Evolutionary conservation across 2,888 invertebrate species (phyloP), one percentile per base, ranked within the genome.

Genomic region (Acleris sparsana): DNA sequence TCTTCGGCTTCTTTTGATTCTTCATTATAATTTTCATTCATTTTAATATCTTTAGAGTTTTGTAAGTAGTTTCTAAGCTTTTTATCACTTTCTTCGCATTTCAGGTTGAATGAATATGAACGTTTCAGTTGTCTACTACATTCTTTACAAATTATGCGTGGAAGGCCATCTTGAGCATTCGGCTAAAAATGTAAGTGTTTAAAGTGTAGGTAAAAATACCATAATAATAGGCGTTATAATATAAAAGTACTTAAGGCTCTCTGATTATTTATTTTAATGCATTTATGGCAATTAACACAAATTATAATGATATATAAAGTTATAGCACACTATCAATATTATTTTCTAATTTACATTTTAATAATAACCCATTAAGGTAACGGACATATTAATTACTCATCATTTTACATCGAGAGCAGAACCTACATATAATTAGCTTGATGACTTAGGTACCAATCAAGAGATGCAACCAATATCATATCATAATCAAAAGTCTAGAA

Each of bases 141-240:
- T 22, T 87, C 87, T 70, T 88, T 92, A 68, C 92, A 92, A 60
- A 92, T 89, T 57, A 80, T 71, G 17, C 82, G 80, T 2, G 92
- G 92, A 39, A 92, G 70, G 55, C 87, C 84, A 71, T 92, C 92
- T 17, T 82, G 84, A 77, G 75, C 69, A 22, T 67, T 70, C 11
- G 86, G 87, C 92, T 92, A 73, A 13, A 82, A 33, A 33, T 0
- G 77, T 16, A 16, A 25, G n/a, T 57, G 63, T 44, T 59, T 74
- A 72, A 71, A 72, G 62, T 63, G 9, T 60, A 57, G 46, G 60
- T 0, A n/a, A 13, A n/a, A 44, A 16, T n/a, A 44, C 44, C 5
- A 44, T 44, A 16, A 44, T n/a, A 16, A 13, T 44, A n/a, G n/a
- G 44, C 5, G n/a, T n/a, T n/a, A n/a, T n/a, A 3, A 33, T 33